Evolutionary conservation across 2,888 invertebrate species (phyloP).

Genomic region (Yponomeuta cagnagella): DNA sequence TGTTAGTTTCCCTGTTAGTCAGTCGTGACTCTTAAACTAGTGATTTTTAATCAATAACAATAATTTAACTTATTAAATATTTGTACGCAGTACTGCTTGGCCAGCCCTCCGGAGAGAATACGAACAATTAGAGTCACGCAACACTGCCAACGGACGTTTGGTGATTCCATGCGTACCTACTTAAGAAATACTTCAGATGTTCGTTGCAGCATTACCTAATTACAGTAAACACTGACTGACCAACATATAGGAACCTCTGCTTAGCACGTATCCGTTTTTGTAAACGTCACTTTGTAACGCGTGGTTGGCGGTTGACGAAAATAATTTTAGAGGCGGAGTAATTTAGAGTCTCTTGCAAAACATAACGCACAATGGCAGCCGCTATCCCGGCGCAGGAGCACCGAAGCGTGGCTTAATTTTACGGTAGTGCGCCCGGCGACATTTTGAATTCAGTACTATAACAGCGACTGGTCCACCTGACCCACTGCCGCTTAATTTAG

Average conservation of each 20-base stretch:
- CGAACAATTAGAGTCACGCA: background rate
- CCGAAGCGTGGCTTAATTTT: conserved; percentile 53
- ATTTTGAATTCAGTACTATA: conserved; percentile 31
- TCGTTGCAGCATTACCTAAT: background rate
- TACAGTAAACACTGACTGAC: background rate
- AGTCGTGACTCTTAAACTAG: background rate
- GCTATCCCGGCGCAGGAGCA: conserved; percentile 41
- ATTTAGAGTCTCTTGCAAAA: conserved; percentile 19
- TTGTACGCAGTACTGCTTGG: background rate
- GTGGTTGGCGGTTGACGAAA: conserved; percentile 10
- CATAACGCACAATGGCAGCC: conserved; percentile 39
- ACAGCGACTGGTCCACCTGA: conserved; percentile 8
- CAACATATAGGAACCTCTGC: background rate
- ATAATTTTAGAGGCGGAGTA: conserved; percentile 10
- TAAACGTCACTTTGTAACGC: conserved; percentile 1
- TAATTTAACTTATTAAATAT: background rate
- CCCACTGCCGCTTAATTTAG: conserved; percentile 7
- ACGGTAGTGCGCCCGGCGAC: conserved; percentile 48
- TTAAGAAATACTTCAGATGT: background rate
- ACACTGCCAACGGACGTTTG: background rate
- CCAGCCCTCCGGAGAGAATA: too few relatives aligned
- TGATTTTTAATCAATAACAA: background rate
- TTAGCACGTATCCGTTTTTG: background rate
- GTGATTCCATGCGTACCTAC: background rate
- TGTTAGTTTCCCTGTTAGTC: background rate